These are phyloP conservation scores for Drosophila algonquin DNA, from an alignment of 2,888 invertebrate species.

Conservation along the genomic window DNA sequence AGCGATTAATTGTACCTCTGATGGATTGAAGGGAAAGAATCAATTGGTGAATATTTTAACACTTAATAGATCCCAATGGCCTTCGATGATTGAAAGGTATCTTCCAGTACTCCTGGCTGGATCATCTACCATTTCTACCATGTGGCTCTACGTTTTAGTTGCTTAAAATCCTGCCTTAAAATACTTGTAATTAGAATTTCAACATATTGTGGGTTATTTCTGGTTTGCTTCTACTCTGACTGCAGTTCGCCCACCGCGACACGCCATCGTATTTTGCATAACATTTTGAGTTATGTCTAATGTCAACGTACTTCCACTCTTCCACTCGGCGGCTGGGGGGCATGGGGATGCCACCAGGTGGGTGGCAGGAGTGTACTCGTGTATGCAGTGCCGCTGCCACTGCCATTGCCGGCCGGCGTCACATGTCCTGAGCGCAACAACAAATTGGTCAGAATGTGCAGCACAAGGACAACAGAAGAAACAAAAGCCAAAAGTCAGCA, in stretches of 20 bases:
- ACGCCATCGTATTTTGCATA: conserved; percentile 69
- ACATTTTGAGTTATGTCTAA: conserved; percentile 77
- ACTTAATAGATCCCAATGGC: not conserved
- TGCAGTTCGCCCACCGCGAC: conserved; percentile 32
- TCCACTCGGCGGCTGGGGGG: conserved; percentile 16
- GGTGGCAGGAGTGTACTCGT: not conserved
- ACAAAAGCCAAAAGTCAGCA: conserved; percentile 37
- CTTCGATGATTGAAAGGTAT: no score
- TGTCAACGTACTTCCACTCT: conserved; percentile 71
- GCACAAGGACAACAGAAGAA: conserved; percentile 24
- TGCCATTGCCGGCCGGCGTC: conserved; percentile 52
- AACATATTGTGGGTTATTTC: conserved; percentile 29
- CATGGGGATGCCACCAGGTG: conserved; percentile 1
- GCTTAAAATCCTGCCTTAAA: conserved; percentile 5
- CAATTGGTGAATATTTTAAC: not conserved
- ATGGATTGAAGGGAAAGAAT: not conserved
- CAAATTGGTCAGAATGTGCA: conserved; percentile 61
- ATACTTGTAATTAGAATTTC: conserved; percentile 40
- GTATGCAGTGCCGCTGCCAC: conserved; percentile 5
- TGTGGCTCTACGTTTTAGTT: not conserved
- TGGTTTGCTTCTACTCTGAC: not conserved
- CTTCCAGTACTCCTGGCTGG: no score
- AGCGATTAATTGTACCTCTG: not conserved
- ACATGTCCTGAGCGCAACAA: conserved; percentile 66
- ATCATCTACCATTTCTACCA: no score